Conservation (phyloP, 2,888 invertebrate species). For the Apodemia hepburni region DNA sequence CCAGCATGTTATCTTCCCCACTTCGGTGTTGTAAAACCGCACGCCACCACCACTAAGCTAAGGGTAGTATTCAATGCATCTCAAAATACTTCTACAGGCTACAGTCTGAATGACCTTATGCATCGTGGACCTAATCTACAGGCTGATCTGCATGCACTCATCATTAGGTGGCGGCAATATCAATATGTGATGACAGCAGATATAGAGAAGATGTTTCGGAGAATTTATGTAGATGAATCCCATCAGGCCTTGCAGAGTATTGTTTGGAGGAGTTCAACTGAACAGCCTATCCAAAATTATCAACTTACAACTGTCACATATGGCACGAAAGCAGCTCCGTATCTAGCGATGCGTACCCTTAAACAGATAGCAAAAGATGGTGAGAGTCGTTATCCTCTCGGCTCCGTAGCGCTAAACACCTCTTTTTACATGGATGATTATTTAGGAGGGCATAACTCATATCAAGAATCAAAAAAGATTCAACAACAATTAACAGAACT, state of each 20-base stretch:
- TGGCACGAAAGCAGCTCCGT: constrained; percentile 15
- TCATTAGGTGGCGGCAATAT: not conserved
- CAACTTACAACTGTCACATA: not conserved
- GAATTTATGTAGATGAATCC: not conserved
- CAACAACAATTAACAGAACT: constrained; percentile 21
- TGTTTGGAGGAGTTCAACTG: not conserved
- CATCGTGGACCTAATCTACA: constrained; percentile 1
- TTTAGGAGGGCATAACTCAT: constrained; percentile 13
- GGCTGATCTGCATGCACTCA: not conserved
- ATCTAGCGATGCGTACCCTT: constrained; percentile 22
- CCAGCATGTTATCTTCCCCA: not conserved
- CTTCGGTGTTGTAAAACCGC: not conserved
- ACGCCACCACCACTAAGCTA: not conserved
- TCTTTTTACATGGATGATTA: constrained; percentile 23
- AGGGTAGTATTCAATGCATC: not conserved
- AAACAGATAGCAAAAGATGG: constrained; percentile 16
- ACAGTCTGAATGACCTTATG: not conserved
- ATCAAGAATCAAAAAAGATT: not conserved
- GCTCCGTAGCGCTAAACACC: constrained; percentile 2
- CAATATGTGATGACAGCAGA: constrained; percentile 14
- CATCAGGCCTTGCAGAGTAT: not conserved
- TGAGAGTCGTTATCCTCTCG: constrained; percentile 17
- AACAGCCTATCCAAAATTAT: constrained; percentile 9
- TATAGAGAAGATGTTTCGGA: constrained; percentile 4
- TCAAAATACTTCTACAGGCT: not conserved